Evolutionary conservation across 2,888 invertebrate species (phyloP), one percentile per base, ranked within the genome.

Genomic region (Caenorhabditis uteleia): DNA sequence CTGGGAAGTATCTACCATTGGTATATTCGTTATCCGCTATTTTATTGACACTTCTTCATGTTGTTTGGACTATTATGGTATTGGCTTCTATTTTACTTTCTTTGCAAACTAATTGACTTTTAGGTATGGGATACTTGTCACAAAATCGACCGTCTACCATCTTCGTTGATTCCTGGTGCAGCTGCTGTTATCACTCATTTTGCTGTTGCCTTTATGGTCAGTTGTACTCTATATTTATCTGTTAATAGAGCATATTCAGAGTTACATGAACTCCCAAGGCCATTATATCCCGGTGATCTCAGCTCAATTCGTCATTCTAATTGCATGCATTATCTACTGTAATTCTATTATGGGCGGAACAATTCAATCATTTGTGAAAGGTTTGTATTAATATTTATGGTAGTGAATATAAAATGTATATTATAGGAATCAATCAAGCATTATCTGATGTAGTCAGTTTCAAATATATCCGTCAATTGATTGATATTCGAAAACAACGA

Each of bases 41-140:
- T 20, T 31, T 73, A 0, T 47, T 73, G n/a, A 49, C 68, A 0
- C 50, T 75, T 10, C 87, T 95, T 21, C 93, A 98, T 84, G 92
- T 93, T 14, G 92, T 92, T 84, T 97, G 97, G 95, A 91, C 91
- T 73, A 68, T 75, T 39, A 67, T 73, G 69, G 68, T 75, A 10
- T 18, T 27, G 47, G 31, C 33, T 21, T 29, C 3, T 3, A 7
- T 21, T 7, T 47, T 33, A 18, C 12, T 5, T 18, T 14, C n/a
- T 12, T n/a, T n/a, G n/a, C n/a, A 14, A 20, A 21, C n/a, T 23
- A 14, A 14, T 20, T n/a, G n/a, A 4, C 16, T 54, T 36, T 6
- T 42, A 70, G 66, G 48, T 67, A 2, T 74, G 75, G 74, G 74
- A 74, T 39, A 59, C 58, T n/a, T 74, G 71, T 38, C 75, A 75